Evolutionary conservation across 2,888 invertebrate species (phyloP), one percentile per base, ranked within the genome.

Genomic region (Lepidocyrtinus sp.): DNA sequence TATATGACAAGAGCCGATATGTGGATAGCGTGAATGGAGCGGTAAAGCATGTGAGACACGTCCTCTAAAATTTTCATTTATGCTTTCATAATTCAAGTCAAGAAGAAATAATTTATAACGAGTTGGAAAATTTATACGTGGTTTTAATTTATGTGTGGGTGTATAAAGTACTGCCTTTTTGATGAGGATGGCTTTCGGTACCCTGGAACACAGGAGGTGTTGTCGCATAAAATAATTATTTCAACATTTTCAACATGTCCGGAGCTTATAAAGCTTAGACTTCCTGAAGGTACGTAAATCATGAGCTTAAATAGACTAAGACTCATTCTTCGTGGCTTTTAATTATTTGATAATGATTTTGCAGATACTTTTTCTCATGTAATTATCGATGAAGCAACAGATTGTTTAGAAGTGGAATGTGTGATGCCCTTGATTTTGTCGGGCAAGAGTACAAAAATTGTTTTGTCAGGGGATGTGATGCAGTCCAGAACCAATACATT

Each of bases 391-490:
- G 96, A 96, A 89, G 95, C 95, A 0, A 95, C 95, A 0, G 95
- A 95, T 88, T 94, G 94, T 0, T 92, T 95, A 90, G 96, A 96
- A 89, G 94, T 94, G 88, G 95, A 95, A 88, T 93, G 94, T 0
- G 91, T 95, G n/a, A 93, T 94, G 89, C 95, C 95, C 0, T 88
- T 96, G 70, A 92, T 93, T 0, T 88, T 95, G 79, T 94, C 94
- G 2, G 92, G 92, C 81, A 91, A 91, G 65, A 90, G 90, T 9
- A 95, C 95, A 0, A 90, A 94, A 59, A 91, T 96, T 72, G 94
- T 95, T 0, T 88, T 96, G 59, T 95, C 95, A 67, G 96, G 95
- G 68, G 95, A 95, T 89, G 94, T 95, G 87, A 94, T 94, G 94
- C 91, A 91, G 62, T 80, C 82, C 7, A 63, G 75, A 27, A 77